Base-by-base conservation (phyloP, 2,797 vertebrate species). In the Danio kyathit region DNA sequence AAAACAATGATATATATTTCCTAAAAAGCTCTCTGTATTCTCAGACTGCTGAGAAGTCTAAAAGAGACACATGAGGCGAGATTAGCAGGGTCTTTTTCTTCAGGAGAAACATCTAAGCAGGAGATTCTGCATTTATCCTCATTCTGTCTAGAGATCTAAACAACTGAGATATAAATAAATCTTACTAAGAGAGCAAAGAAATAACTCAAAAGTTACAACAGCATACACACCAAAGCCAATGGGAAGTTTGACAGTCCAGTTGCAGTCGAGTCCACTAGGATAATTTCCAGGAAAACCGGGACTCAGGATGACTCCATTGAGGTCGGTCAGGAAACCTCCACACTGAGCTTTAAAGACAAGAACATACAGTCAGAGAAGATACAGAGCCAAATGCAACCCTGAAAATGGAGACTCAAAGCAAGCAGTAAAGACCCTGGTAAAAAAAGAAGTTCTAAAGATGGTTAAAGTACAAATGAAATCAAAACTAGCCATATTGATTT, bases 281-380 rank as follows among this genome's bases (percentile, higher is more conserved):
- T 99, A 99, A 91, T 99, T 99, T 87, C 97, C 97, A 85, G 97
- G 97, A 89, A 97, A 99, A 0, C 97, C 97, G 6, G 97, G 97
- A 87, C 97, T 99, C 83, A 99, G 96, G 74, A 99, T 96, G 76
- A 99, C 97, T 7, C 97, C 95, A 1, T 93, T 97, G 94, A 98
- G 96, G 80, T 97, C 97, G 64, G 94, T 94, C 95, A 97, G 95
- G 7, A 94, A 89, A 81, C 97, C 96, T 41, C 97, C 97, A 84
- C 97, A 99, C 87, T 98, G 95, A 78, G 97, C 97, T 99, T 90
- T 67, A 83, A 61, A 73, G 14, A 76, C 12, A 78, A 66, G 74
- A 67, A 46, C 54, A 90, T 82, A 90, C 76, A 90, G 88, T 84
- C 71, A 74, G 54, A 64, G 16, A 83, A 40, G 57, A 41, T 29